Evolutionary conservation across 1,140 invertebrate species (phyloP).

Genomic region (Uloborus diversus): DNA sequence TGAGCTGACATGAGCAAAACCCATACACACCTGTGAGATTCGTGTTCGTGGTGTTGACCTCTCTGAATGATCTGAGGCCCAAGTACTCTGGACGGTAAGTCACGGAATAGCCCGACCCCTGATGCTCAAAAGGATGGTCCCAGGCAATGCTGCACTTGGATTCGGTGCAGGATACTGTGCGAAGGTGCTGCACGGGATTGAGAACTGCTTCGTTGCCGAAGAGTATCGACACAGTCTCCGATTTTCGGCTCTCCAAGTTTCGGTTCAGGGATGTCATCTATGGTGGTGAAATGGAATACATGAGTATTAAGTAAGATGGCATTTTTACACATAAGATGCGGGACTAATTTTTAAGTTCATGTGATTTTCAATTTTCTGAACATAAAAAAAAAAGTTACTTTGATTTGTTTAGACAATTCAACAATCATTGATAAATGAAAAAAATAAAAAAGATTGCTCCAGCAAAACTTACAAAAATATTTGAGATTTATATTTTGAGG

Average conservation of each 20-base stretch:
- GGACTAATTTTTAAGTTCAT: too few species aligned
- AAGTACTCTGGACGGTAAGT: slow-evolving; percentile 62
- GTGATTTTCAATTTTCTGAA: too few species aligned
- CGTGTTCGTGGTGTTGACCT: slow-evolving; percentile 58
- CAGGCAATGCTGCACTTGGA: slow-evolving; percentile 71
- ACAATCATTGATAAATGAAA: too few species aligned
- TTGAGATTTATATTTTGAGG: too few species aligned
- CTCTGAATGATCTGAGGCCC: slow-evolving; percentile 12
- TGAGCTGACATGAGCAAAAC: too few species aligned
- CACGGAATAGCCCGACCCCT: slow-evolving; percentile 74
- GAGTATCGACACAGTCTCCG: slow-evolving; percentile 60
- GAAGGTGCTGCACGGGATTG: slow-evolving; percentile 71
- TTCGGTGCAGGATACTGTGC: slow-evolving; percentile 67
- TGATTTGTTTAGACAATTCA: too few species aligned
- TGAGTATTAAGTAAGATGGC: too few species aligned
- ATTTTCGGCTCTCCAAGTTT: slow-evolving; percentile 72
- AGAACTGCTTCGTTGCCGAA: slow-evolving; percentile 68
- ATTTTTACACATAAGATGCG: too few species aligned
- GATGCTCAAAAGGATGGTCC: slow-evolving; percentile 68
- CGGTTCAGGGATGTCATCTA: slow-evolving; percentile 72
- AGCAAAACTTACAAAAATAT: too few species aligned
- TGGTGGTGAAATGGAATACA: too few species aligned
- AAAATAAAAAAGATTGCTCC: too few species aligned
- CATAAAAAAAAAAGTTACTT: too few species aligned
- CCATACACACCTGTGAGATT: slow-evolving; percentile 60